phyloP scores from a whole-genome alignment of 2,888 invertebrate species.

The Drosophila quinaria region DNA sequence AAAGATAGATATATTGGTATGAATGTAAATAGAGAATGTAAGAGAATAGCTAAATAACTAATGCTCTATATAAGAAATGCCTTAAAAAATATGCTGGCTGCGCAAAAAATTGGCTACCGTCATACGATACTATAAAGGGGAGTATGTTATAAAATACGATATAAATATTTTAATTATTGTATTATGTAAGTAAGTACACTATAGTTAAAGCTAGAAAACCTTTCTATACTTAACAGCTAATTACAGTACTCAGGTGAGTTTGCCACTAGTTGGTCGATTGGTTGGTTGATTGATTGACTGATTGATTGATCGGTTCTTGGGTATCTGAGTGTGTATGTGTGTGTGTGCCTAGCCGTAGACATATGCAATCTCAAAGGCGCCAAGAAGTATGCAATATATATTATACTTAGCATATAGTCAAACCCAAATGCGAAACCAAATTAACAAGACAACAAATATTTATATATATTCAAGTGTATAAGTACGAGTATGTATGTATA shows the following conservation, averaged over 20 bases:
- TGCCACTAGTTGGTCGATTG: constrained; percentile 65
- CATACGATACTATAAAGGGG: constrained; percentile 41
- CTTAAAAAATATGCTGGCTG: constrained; percentile 69
- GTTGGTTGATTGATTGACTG: constrained; percentile 25
- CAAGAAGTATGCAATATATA: constrained; percentile 76
- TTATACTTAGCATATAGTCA: constrained; percentile 71
- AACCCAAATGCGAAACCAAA: constrained; percentile 80
- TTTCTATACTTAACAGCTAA: constrained; percentile 75
- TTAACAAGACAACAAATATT: constrained; percentile 78
- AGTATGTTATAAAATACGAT: constrained; percentile 57
- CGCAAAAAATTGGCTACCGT: constrained; percentile 48
- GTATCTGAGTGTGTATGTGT: constrained; percentile 19
- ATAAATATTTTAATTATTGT: constrained; percentile 32
- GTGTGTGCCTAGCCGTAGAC: constrained; percentile 62
- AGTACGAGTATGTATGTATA: constrained; percentile 41
- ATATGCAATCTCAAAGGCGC: constrained; percentile 75
- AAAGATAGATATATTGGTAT: constrained; percentile 22
- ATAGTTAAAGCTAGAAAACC: constrained; percentile 72
- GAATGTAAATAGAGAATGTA: constrained; percentile 29
- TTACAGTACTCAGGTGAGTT: constrained; percentile 64
- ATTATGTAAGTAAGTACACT: constrained; percentile 61
- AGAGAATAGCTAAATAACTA: constrained; percentile 37
- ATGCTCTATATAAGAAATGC: constrained; percentile 63
- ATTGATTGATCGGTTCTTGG: constrained; percentile 27
- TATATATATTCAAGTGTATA: constrained; percentile 29